Base-by-base conservation (phyloP, 2,888 invertebrate species). In the Hipparchia sbordonii region DNA sequence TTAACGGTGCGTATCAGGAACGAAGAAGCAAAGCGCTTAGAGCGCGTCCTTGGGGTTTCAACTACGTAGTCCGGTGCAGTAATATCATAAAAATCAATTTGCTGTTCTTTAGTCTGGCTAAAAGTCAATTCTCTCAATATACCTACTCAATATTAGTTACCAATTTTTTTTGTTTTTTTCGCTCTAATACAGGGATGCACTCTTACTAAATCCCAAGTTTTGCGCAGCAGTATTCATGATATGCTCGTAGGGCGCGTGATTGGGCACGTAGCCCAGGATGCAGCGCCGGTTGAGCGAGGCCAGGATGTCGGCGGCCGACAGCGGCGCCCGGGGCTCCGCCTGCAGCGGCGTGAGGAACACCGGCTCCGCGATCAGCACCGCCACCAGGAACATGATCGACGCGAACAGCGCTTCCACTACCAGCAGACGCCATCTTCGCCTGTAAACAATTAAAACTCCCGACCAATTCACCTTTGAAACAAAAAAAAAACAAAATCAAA, bases 331-430 rank as follows among this genome's bases (percentile, higher is more conserved):
- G 0, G 89, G 89, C 5, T 85, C 81, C 0, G 82, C 82, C 72
- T 86, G 80, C n/a, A 92, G 74, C 0, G 90, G 88, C 1, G 84
- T 89, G 57, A 92, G 81, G 79, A 92, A 92, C 56, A 91, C 89
- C 0, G 91, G 91, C 76, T 84, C 87, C 0, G 92, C 88, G 23
- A 84, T 82, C 23, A 83, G 80, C 10, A 89, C 82, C 0, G 90
- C 84, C 0, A 79, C 2, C 0, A 87, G 57, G 73, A 88, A 87
- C 5, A 89, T 72, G 0, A 83, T 1, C 0, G 77, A 78, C 0
- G 86, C 88, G 48, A 91, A 84, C 0, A 84, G 0, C 0, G 86
- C 81, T 76, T 91, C 87, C 0, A 79, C 56, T 1, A 83, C 33
- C 0, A 91, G 75, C 0, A 86, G 71, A 0, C 82, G 82, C 89